Conservation (phyloP, 2,797 vertebrate species). For the Silurus lanzhouensis region DNA sequence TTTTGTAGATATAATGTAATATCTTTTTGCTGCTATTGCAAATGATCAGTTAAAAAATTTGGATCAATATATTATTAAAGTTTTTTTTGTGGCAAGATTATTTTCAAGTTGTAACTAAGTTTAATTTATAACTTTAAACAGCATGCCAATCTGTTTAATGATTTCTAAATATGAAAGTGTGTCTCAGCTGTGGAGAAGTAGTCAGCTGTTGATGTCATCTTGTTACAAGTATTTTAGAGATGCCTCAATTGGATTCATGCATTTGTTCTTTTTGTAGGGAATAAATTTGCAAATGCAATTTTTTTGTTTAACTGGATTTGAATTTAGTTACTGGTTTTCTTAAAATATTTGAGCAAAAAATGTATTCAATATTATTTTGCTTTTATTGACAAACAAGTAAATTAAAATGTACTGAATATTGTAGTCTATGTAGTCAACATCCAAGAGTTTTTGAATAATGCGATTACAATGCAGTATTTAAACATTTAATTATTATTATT, state of each 20-base stretch:
- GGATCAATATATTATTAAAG: background rate
- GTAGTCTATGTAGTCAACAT: background rate
- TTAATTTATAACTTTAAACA: background rate
- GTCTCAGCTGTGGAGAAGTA: constrained; percentile 21
- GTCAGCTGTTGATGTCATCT: constrained; percentile 20
- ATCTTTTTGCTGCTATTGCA: background rate
- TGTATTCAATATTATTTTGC: background rate
- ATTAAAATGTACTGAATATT: background rate
- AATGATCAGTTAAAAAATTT: background rate
- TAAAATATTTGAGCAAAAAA: background rate
- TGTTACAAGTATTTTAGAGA: background rate
- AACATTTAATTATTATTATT: no score
- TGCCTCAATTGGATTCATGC: background rate
- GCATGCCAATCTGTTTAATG: background rate
- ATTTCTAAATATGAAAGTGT: background rate
- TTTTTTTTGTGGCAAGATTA: background rate
- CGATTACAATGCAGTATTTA: background rate
- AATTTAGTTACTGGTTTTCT: background rate
- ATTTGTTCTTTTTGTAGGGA: background rate
- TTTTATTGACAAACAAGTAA: background rate
- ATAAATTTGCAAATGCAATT: background rate
- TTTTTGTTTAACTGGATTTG: background rate
- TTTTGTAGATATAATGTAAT: background rate
- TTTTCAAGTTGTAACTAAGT: background rate
- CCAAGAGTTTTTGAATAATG: background rate